These are phyloP conservation scores for Periophthalmus modestus DNA, from an alignment of 2,113 vertebrate genomes.

Conservation along the genomic window DNA sequence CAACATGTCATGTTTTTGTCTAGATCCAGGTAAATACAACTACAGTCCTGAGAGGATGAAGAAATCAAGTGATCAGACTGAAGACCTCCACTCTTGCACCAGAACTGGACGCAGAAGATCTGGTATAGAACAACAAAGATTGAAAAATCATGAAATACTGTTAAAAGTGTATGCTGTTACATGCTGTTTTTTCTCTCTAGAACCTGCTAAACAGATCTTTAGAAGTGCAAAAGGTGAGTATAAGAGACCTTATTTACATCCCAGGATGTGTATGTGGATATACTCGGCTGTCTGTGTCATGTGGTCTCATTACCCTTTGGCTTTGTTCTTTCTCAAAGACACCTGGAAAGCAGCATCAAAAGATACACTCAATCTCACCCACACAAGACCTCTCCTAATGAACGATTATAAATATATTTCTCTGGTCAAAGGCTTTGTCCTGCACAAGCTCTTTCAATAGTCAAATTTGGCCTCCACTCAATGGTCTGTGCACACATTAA, in stretches of 20 bases:
- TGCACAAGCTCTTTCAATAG: slow-evolving; percentile 47
- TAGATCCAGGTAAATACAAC: slow-evolving; percentile 82
- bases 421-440: slow-evolving; percentile 64
- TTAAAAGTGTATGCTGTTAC: neutral
- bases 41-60: slow-evolving; percentile 88
- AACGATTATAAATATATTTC: slow-evolving; percentile 66
- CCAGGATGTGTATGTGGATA: neutral
- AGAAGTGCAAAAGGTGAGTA: slow-evolving; percentile 72
- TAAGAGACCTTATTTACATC: neutral
- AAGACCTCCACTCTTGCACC: slow-evolving; percentile 61
- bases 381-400: slow-evolving; percentile 63
- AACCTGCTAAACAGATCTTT: slow-evolving; percentile 82
- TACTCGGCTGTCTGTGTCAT: slow-evolving; percentile 1
- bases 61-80: slow-evolving; percentile 78
- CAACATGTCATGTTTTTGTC: slow-evolving; percentile 6
- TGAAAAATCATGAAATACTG: neutral
- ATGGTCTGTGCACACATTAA: slow-evolving; percentile 44
- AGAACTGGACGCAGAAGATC: slow-evolving; percentile 85
- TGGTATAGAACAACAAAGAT: slow-evolving; percentile 72
- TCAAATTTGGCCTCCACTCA: slow-evolving; percentile 47
- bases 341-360: slow-evolving; percentile 66
- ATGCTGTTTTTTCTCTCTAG: slow-evolving; percentile 63
- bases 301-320: slow-evolving; percentile 19
- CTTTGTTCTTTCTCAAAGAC: slow-evolving; percentile 66
- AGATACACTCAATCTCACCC: slow-evolving; percentile 30